Evolutionary conservation across 2,888 invertebrate species (phyloP), one percentile per base, ranked within the genome.

Genomic region (Hybos culiciformis): DNA sequence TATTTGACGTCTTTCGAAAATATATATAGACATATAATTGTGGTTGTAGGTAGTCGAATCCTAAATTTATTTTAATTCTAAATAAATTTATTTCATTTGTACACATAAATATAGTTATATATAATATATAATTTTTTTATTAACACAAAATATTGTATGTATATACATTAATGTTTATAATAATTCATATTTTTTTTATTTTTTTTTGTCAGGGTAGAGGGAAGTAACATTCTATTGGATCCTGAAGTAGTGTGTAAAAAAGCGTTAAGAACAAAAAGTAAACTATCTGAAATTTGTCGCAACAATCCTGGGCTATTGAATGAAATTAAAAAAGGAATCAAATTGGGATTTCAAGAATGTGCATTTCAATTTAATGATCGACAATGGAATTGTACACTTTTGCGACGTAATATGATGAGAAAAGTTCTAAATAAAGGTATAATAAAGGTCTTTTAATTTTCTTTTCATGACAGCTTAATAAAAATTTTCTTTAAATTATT

Each of bases 211-310:
- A 84, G 84, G 83, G 80, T 81, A 68, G 77, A 82, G 60, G 75
- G 83, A 68, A 84, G 82, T 71, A 86, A 88, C 65, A 77, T 90
- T 60, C 79, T 90, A 58, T 78, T 91, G 71, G 91, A 92, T 68
- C 88, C 88, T 51, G 78, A 81, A 62, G 77, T 84, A 69, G 79
- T 90, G 59, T 92, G 92, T 71, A 83, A 86, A 66, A 87, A 86
- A 69, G 80, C 82, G 53, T 74, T 83, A 47, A 75, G 83, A 53
- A 68, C 84, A 53, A 73, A 80, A 54, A 80, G 86, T 49, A 81
- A 83, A 57, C 72, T 85, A 60, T 78, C 80, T 21, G 80, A 84
- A 60, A 82, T 85, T 61, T 93, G 92, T 68, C 77, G 80, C 53
- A 84, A 84, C 68, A 88, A 91, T 67, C 78, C 79, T 39, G 75